Conservation (phyloP, 2,797 vertebrate genomes). For the Sebastes steindachneri region DNA sequence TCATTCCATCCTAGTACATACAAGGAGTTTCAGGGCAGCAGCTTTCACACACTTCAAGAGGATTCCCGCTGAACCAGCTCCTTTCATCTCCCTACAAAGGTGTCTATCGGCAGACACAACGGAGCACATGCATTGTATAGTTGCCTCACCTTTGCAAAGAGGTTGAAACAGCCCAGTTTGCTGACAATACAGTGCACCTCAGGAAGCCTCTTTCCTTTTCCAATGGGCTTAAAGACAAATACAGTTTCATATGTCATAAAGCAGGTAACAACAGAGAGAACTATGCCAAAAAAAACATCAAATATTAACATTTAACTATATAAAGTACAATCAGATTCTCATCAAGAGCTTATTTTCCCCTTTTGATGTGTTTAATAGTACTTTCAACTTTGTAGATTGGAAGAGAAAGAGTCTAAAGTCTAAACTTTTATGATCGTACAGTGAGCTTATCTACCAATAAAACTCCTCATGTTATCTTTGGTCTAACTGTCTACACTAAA, state of each 20-base stretch:
- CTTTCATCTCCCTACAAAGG: conserved; percentile 7
- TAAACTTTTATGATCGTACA: conserved; percentile 12
- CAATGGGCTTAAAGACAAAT: conserved; percentile 88
- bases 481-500: background rate
- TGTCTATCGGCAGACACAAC: background rate
- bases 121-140: background rate
- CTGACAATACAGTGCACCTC: conserved; percentile 98
- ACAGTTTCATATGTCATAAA: conserved; percentile 32
- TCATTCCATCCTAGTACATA: conserved; percentile 29
- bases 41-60: conserved; percentile 22
- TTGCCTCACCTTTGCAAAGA: conserved; percentile 95
- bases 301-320: background rate
- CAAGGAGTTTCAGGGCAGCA: conserved; percentile 9
- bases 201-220: conserved; percentile 94
- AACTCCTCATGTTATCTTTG: background rate
- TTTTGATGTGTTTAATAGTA: background rate
- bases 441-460: background rate
- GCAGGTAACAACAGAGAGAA: background rate
- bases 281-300: background rate
- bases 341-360: background rate
- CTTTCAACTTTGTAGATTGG: background rate
- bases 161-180: conserved; percentile 96
- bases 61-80: conserved; percentile 33
- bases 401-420: background rate
- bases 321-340: background rate